Conservation (phyloP, 1,140 invertebrate species). For the Charaxes varanes region DNA sequence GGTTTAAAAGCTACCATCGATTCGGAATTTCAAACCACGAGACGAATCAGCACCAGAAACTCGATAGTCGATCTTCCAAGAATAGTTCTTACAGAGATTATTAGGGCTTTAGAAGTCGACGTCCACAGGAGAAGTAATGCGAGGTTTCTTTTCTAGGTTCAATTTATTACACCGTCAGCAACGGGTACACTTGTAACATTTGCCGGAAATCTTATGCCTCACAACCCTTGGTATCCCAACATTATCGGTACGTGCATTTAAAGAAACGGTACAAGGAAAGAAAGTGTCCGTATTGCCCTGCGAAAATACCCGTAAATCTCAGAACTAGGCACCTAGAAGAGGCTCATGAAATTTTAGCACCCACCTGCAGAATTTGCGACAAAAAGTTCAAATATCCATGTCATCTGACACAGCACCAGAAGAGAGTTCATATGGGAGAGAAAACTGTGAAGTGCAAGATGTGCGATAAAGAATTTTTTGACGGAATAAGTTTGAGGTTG, state of each 20-base stretch:
- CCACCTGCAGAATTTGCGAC: constrained; percentile 29
- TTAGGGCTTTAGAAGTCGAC: too few species aligned
- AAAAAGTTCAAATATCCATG: constrained; percentile 36
- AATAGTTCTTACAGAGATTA: too few species aligned
- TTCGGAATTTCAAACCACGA: too few species aligned
- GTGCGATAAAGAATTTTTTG: constrained; percentile 61
- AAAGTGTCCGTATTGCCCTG: constrained; percentile 25
- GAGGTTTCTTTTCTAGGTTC: constrained; percentile 1
- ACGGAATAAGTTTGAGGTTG: constrained; percentile 15
- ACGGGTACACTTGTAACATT: constrained; percentile 20
- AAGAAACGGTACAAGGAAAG: constrained; percentile 27
- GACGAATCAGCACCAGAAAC: too few species aligned
- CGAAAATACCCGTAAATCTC: constrained; percentile 17
- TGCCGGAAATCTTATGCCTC: constrained; percentile 23
- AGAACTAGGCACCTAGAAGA: constrained; percentile 24
- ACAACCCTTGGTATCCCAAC: constrained; percentile 21
- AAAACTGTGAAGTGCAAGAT: constrained; percentile 32
- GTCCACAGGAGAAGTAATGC: not conserved
- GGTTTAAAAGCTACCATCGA: too few species aligned
- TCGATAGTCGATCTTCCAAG: too few species aligned
- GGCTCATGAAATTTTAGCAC: constrained; percentile 26
- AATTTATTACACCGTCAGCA: not conserved
- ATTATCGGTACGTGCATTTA: constrained; percentile 30
- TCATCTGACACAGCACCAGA: constrained; percentile 31
- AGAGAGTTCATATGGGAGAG: constrained; percentile 33